A percentile compares a stretch with the other conserved stretches of the same genome.
These are phyloP conservation scores for Parelbella ahira DNA, from an alignment of 2,888 invertebrate species.

Conservation along the genomic window DNA sequence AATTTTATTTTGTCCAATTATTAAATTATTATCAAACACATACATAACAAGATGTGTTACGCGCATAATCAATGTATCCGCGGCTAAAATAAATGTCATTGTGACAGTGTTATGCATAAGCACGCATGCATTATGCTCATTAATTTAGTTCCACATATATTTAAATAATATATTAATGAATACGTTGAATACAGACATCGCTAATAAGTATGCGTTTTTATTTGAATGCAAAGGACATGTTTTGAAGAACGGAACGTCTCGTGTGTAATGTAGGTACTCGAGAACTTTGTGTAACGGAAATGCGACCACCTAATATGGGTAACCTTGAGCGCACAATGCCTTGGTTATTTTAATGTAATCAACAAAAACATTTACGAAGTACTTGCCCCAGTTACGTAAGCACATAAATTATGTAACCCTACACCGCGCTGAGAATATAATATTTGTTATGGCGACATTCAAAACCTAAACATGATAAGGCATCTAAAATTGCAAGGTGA, in stretches of 20 bases:
- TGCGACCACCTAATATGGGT: constrained; percentile 63
- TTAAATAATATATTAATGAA: too few species aligned
- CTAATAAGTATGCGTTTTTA: too few species aligned
- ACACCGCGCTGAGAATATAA: constrained; percentile 28
- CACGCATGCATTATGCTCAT: too few species aligned
- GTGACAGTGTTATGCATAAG: too few species aligned
- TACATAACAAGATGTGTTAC: constrained; percentile 3
- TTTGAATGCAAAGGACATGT: constrained; percentile 3
- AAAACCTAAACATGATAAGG: constrained; percentile 28
- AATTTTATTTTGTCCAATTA: constrained; percentile 24
- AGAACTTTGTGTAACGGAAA: constrained; percentile 59
- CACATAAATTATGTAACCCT: constrained; percentile 40
- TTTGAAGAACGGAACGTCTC: constrained; percentile 10
- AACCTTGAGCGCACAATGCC: constrained; percentile 67
- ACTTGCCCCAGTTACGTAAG: constrained; percentile 44
- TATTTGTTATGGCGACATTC: constrained; percentile 31
- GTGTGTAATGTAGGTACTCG: constrained; percentile 29
- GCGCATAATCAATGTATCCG: too few species aligned
- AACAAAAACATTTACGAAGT: constrained; percentile 50
- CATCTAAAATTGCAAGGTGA: constrained; percentile 29
- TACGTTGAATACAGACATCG: too few species aligned
- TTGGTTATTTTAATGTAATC: constrained; percentile 52
- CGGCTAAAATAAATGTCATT: too few species aligned
- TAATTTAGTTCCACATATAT: too few species aligned
- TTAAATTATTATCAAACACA: constrained; percentile 14